These are phyloP conservation scores for Channa striata DNA, from an alignment of 2,797 vertebrate genomes.

Conservation along the genomic window DNA sequence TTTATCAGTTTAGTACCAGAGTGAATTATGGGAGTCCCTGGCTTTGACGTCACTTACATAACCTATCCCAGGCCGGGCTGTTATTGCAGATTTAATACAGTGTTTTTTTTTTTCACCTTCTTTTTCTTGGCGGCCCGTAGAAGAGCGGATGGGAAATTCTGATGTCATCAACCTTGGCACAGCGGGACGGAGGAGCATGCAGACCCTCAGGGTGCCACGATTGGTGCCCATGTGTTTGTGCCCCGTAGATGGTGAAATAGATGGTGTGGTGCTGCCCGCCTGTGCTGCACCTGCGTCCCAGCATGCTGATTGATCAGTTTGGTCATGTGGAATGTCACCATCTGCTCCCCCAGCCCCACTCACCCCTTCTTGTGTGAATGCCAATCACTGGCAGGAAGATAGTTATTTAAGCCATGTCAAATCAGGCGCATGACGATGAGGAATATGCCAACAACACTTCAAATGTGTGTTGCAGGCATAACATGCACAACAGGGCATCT, in stretches of 20 bases:
- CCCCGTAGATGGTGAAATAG: slow-evolving; percentile 96
- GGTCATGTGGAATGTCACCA: slow-evolving; percentile 99
- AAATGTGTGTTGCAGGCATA: slow-evolving; percentile 62
- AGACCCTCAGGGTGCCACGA: slow-evolving; percentile 93
- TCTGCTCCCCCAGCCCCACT: slow-evolving; percentile 92
- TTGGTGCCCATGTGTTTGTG: slow-evolving; percentile 98
- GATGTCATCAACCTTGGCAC: slow-evolving; percentile 99
- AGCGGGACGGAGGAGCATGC: slow-evolving; percentile 90
- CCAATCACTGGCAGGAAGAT: slow-evolving; percentile 84
- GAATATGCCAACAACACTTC: slow-evolving; percentile 73
- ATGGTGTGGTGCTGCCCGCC: slow-evolving; percentile 97
- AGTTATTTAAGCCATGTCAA: slow-evolving; percentile 85
- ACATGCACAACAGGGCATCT: slow-evolving; percentile 73
- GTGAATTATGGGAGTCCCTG: slow-evolving; percentile 77
- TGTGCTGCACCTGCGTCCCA: slow-evolving; percentile 98
- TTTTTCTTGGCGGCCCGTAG: slow-evolving; percentile 84
- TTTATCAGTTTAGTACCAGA: slow-evolving; percentile 19
- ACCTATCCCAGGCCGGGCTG: slow-evolving; percentile 61
- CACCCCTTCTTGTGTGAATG: slow-evolving; percentile 81
- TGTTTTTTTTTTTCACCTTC: slow-evolving; percentile 7
- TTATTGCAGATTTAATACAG: slow-evolving; percentile 55
- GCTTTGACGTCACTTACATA: slow-evolving; percentile 76
- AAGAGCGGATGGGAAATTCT: slow-evolving; percentile 98
- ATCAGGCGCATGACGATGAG: slow-evolving; percentile 80
- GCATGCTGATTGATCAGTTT: slow-evolving; percentile 99